These are phyloP conservation scores for Pica pica DNA, from an alignment of 2,113 vertebrate species.

Conservation along the genomic window DNA sequence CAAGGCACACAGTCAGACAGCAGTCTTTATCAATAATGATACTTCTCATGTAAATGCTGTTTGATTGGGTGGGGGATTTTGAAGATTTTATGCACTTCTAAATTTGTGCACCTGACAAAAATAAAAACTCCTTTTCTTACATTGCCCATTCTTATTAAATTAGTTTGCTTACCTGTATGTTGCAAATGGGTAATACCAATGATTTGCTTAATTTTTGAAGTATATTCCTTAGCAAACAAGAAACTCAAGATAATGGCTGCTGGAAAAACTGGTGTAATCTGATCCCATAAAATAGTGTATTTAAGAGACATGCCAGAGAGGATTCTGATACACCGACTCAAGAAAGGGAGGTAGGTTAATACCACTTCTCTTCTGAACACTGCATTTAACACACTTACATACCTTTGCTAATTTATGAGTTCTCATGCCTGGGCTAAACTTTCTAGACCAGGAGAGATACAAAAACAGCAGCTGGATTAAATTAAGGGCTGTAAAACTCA, in stretches of 20 bases:
- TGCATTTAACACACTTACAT: background rate
- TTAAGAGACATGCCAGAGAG: background rate
- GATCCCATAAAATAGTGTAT: background rate
- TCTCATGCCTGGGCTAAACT: background rate
- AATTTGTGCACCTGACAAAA: background rate
- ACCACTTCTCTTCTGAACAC: background rate
- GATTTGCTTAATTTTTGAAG: background rate
- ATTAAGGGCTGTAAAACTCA: background rate
- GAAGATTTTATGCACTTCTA: background rate
- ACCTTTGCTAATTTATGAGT: conserved; percentile 4
- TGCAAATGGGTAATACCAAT: background rate
- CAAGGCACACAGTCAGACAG: background rate
- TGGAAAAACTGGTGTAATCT: background rate
- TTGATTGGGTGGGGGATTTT: background rate
- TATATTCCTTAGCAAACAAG: background rate
- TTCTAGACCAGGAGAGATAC: background rate
- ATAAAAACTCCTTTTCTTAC: background rate
- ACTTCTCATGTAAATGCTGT: background rate
- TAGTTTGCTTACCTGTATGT: background rate
- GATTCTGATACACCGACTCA: background rate
- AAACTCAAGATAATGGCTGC: background rate
- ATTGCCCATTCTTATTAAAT: background rate
- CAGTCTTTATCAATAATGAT: background rate
- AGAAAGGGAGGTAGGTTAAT: conserved; percentile 9
- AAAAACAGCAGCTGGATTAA: background rate